Evolutionary conservation across 2,888 invertebrate genomes (phyloP).

Genomic region (Lithophane semibrunnea): DNA sequence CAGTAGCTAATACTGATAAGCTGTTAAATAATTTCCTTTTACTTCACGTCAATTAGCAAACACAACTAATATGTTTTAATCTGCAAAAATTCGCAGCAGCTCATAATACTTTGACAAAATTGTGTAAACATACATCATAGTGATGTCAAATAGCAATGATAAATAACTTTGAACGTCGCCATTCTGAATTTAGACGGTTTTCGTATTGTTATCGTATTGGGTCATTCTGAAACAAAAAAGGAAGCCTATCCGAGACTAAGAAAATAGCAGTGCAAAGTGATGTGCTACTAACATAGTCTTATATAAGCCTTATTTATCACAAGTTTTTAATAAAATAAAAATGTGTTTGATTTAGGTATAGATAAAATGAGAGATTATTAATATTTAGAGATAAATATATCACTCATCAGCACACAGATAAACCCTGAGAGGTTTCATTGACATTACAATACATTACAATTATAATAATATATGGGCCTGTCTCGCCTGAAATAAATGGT

Average conservation of each 20-base stretch:
- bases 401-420: neutral
- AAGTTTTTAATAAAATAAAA: too few species aligned
- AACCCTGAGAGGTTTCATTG: neutral
- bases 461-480: neutral
- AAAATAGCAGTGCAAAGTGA: neutral
- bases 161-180: slow-evolving; percentile 37
- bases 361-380: too few species aligned
- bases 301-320: neutral
- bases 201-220: slow-evolving; percentile 55
- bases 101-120: slow-evolving; percentile 40
- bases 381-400: neutral
- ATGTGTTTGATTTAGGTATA: too few species aligned
- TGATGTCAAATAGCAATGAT: slow-evolving; percentile 34
- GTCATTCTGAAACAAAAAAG: slow-evolving; percentile 46
- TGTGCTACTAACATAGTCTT: too few species aligned
- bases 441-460: too few species aligned
- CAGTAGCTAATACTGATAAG: neutral
- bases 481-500: neutral
- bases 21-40: neutral
- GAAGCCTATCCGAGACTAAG: neutral
- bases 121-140: slow-evolving; percentile 33
- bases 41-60: neutral
- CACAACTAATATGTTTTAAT: slow-evolving; percentile 34
- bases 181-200: slow-evolving; percentile 52
- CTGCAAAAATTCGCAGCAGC: slow-evolving; percentile 4